Evolutionary conservation across 1,140 invertebrate genomes (phyloP).

Genomic region (Zaprionus tsacasi): DNA sequence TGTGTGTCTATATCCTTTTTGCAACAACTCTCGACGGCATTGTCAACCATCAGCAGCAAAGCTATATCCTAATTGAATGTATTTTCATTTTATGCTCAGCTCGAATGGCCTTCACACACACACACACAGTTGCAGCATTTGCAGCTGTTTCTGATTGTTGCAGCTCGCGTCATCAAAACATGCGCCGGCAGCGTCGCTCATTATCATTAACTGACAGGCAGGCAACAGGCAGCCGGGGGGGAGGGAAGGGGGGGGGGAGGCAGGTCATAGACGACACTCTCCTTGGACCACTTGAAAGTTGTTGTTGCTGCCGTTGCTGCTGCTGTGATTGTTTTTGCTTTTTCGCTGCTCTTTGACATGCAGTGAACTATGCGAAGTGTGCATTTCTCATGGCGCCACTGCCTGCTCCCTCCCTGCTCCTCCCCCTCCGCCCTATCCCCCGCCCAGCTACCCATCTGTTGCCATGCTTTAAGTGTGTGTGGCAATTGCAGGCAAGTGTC

Average conservation of each 20-base stretch:
- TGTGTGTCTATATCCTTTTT: not conserved
- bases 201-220: slow-evolving; percentile 34
- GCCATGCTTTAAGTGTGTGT: slow-evolving; percentile 42
- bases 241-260: not conserved
- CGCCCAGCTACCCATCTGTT: not conserved
- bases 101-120: slow-evolving; percentile 16
- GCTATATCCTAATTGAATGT: slow-evolving; percentile 55
- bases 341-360: slow-evolving; percentile 44
- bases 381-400: not conserved
- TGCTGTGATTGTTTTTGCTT: slow-evolving; percentile 19
- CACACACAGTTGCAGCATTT: slow-evolving; percentile 8
- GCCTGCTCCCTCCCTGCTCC: not conserved
- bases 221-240: slow-evolving; percentile 12
- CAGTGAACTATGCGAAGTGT: slow-evolving; percentile 38
- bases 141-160: slow-evolving; percentile 25
- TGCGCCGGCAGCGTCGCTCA: slow-evolving; percentile 18
- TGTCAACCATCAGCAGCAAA: slow-evolving; percentile 36
- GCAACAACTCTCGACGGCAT: slow-evolving; percentile 25
- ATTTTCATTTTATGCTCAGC: slow-evolving; percentile 55
- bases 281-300: slow-evolving; percentile 35
- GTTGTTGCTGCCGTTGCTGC: slow-evolving; percentile 19
- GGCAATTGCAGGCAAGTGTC: slow-evolving; percentile 57
- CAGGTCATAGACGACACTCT: slow-evolving; percentile 5
- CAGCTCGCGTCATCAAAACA: slow-evolving; percentile 35
- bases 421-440: not conserved